Evolutionary conservation across 2,888 invertebrate genomes (phyloP).

Genomic region (Amphiduros pacificus): DNA sequence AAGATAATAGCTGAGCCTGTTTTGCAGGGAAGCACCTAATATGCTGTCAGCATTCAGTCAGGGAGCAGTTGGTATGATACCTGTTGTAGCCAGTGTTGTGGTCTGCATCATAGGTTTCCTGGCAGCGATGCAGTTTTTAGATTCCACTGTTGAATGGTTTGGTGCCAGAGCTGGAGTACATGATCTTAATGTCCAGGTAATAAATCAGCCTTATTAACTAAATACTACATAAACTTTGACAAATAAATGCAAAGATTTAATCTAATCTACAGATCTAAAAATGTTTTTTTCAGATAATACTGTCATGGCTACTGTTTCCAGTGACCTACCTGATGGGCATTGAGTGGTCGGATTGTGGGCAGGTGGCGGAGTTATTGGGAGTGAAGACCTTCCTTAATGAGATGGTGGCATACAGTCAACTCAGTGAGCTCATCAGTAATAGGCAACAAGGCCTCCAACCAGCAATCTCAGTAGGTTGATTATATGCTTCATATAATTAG

Average conservation of each 20-base stretch:
- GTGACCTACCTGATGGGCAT: slow-evolving; percentile 84
- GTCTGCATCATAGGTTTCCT: slow-evolving; percentile 12
- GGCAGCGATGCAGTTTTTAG: slow-evolving; percentile 5
- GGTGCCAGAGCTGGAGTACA: slow-evolving; percentile 9
- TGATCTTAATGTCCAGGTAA: too few species aligned
- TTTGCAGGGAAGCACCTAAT: too few species aligned
- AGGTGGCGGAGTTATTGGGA: slow-evolving; percentile 82
- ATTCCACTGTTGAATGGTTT: slow-evolving; percentile 12
- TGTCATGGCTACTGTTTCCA: slow-evolving; percentile 89
- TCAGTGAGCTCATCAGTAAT: slow-evolving; percentile 53
- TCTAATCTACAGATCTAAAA: too few species aligned
- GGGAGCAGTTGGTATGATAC: too few species aligned
- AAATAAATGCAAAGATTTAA: too few species aligned
- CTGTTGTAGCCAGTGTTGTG: too few species aligned
- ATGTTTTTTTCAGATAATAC: slow-evolving; percentile 62
- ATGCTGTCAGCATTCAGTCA: too few species aligned
- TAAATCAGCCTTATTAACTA: too few species aligned
- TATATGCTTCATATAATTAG: too few species aligned
- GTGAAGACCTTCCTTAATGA: slow-evolving; percentile 91
- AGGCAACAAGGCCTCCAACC: background rate
- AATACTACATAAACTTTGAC: too few species aligned
- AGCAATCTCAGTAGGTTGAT: background rate
- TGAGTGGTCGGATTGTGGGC: slow-evolving; percentile 68
- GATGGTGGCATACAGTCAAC: slow-evolving; percentile 83
- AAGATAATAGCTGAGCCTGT: too few species aligned